phyloP scores from a whole-genome alignment of 2,113 vertebrate genomes.

The Peromyscus polionotus region DNA sequence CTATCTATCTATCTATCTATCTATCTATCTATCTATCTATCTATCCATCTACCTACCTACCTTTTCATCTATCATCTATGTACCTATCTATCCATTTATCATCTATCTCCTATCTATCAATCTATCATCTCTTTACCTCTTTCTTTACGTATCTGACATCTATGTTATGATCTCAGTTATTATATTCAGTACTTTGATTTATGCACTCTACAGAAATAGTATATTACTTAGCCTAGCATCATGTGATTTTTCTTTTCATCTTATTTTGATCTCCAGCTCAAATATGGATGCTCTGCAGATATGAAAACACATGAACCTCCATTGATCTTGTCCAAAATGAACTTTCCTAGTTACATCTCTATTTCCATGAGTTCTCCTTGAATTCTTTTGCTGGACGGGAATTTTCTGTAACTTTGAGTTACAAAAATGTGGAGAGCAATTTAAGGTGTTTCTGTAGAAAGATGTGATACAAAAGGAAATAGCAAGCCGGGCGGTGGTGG shows the following conservation, averaged over 20 bases:
- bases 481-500: no score
- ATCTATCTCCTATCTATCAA: neutral
- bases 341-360: neutral
- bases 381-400: slow-evolving; percentile 6
- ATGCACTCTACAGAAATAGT: neutral
- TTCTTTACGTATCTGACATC: neutral
- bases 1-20: neutral
- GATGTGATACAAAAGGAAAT: slow-evolving; percentile 65
- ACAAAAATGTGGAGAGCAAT: slow-evolving; percentile 56
- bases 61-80: neutral
- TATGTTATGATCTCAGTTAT: neutral
- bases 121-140: neutral
- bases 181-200: neutral
- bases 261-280: slow-evolving; percentile 47
- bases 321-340: neutral
- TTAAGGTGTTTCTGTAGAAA: slow-evolving; percentile 54
- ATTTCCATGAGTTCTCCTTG: neutral
- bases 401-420: slow-evolving; percentile 44
- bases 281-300: neutral
- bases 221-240: neutral
- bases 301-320: neutral
- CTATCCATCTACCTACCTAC: no score
- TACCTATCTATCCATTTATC: neutral
- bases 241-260: slow-evolving; percentile 23
- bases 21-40: neutral